Evolutionary conservation across 2,888 invertebrate species (phyloP).

Genomic region (Nephrotoma guestfalica): DNA sequence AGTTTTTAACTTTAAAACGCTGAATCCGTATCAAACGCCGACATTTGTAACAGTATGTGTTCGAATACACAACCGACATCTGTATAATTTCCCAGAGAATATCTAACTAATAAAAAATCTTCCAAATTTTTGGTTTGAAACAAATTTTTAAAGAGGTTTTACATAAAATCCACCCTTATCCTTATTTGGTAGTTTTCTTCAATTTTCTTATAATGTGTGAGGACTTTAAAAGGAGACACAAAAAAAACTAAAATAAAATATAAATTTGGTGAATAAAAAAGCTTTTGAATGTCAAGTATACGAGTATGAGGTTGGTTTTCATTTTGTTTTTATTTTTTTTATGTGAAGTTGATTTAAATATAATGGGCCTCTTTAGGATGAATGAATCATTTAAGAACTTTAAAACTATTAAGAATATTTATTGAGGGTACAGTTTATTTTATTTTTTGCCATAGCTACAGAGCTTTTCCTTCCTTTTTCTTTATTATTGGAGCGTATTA

Average conservation of each 20-base stretch:
- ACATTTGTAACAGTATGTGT: no score
- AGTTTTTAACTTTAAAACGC: no score
- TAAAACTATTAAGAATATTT: not conserved
- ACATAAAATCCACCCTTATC: not conserved
- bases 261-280: not conserved
- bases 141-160: no score
- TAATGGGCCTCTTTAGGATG: not conserved
- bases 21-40: no score
- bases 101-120: no score
- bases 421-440: not conserved
- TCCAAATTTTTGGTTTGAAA: no score
- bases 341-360: not conserved
- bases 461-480: not conserved
- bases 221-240: not conserved
- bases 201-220: not conserved
- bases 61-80: no score
- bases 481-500: not conserved
- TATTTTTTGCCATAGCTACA: not conserved
- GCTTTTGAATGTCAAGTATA: not conserved
- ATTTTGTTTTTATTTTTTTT: not conserved
- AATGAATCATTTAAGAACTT: not conserved
- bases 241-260: not conserved
- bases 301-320: not conserved
- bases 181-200: not conserved
- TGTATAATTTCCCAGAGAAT: no score